These are phyloP conservation scores for Andrena bicolor DNA, from an alignment of 2,888 invertebrate species.

Conservation along the genomic window DNA sequence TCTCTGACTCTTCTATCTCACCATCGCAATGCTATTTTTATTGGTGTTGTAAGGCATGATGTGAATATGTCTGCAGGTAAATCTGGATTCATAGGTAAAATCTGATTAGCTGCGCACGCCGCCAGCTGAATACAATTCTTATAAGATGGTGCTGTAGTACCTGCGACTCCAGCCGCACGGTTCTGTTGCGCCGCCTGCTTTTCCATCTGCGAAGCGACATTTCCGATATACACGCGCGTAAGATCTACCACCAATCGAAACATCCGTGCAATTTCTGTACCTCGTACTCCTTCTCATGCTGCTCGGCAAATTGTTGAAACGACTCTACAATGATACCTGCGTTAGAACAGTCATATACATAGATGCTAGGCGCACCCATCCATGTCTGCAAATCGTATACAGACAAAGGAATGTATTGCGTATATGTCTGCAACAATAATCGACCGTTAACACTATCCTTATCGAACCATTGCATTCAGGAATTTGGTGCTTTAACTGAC, in stretches of 20 bases:
- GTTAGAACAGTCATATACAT: conserved; percentile 99
- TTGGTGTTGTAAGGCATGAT: conserved; percentile 98
- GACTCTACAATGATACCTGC: conserved; percentile 98
- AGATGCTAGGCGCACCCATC: conserved; percentile 99
- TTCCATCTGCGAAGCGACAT: conserved; percentile 75
- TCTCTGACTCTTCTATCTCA: conserved; percentile 75
- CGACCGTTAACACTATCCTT: neutral
- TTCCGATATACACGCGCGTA: conserved; percentile 8
- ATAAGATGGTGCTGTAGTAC: conserved; percentile 87
- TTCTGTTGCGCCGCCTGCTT: conserved; percentile 82
- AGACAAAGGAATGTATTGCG: conserved; percentile 99
- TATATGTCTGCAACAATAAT: conserved; percentile 91
- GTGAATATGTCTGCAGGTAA: conserved; percentile 99
- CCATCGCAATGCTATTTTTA: conserved; percentile 98
- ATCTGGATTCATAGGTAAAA: conserved; percentile 98
- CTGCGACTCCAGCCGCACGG: conserved; percentile 79
- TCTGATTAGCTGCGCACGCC: conserved; percentile 97
- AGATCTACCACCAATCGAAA: neutral
- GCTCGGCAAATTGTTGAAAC: conserved; percentile 95
- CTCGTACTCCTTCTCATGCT: conserved; percentile 94
- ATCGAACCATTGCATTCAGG: neutral
- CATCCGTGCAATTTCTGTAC: conserved; percentile 77
- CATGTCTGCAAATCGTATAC: conserved; percentile 99
- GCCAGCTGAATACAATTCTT: conserved; percentile 98
- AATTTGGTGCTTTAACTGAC: conserved; percentile 85